phyloP scores from a whole-genome alignment of 2,888 invertebrate species.

The Orthonychiurus folsomi region DNA sequence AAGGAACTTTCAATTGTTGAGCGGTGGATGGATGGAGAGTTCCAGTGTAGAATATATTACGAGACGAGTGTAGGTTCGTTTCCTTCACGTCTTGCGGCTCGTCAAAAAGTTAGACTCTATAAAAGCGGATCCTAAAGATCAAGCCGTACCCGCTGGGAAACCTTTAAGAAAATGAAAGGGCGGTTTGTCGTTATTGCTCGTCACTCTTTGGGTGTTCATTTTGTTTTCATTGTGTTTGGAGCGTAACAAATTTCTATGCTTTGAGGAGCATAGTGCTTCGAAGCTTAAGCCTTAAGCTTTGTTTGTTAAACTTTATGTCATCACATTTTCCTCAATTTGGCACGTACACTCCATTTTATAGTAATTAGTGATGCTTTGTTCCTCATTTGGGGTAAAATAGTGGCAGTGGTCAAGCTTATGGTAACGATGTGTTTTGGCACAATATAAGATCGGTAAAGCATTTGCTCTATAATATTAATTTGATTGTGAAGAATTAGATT shows the following conservation, averaged over 20 bases:
- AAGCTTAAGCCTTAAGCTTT: no score
- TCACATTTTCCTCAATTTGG: not conserved
- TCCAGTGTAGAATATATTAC: no score
- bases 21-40: no score
- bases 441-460: no score
- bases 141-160: not conserved
- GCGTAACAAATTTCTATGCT: no score
- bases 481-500: no score
- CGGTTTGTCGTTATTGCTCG: constrained; percentile 1
- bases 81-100: constrained; percentile 1
- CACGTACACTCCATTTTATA: not conserved
- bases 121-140: not conserved
- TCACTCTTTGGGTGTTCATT: constrained; percentile 1
- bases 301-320: not conserved
- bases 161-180: constrained; percentile 1
- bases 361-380: not conserved
- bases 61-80: no score
- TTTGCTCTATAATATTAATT: no score
- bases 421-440: no score
- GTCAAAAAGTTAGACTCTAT: not conserved
- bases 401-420: no score
- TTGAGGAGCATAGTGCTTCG: no score
- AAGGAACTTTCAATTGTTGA: not conserved
- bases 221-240: not conserved
- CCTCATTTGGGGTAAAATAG: no score